Conservation (phyloP, 2,888 invertebrate genomes). For the Chymomyza amoena region DNA sequence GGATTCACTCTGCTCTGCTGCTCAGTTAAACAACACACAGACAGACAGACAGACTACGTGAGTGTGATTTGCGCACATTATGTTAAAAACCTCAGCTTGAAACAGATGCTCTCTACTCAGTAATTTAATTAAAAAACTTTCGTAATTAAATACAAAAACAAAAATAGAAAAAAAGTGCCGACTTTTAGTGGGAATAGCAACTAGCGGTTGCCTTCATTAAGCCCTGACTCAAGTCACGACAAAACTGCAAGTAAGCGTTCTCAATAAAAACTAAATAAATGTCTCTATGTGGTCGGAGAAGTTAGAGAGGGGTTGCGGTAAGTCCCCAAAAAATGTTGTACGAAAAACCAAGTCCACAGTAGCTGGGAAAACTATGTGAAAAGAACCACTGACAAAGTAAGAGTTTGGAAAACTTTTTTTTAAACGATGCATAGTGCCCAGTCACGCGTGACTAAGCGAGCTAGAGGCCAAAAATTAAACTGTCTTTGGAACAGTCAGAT, state of each 20-base stretch:
- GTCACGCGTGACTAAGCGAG: too few species aligned
- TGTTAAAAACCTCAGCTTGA: constrained; percentile 53
- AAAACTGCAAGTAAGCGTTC: constrained; percentile 67
- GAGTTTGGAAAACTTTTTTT: background rate
- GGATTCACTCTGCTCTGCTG: constrained; percentile 17
- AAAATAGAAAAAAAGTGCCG: background rate
- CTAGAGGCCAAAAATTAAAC: too few species aligned
- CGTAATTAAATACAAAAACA: constrained; percentile 65
- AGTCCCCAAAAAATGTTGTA: background rate
- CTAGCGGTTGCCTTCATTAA: background rate
- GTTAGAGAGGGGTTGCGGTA: too few species aligned
- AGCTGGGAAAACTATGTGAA: background rate
- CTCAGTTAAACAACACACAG: background rate
- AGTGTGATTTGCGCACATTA: constrained; percentile 19
- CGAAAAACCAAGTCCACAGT: background rate
- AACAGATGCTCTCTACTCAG: constrained; percentile 64
- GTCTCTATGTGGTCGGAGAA: background rate
- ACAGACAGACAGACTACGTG: too few species aligned
- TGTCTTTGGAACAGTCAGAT: too few species aligned
- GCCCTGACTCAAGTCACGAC: constrained; percentile 56
- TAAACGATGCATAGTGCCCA: too few species aligned
- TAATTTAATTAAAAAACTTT: constrained; percentile 73
- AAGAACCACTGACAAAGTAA: background rate
- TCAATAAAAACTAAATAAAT: constrained; percentile 49
- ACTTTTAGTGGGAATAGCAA: background rate